Conservation (phyloP, 30 jellyfish, hydroid and myxozoan genomes). For the Turritopsis dohrnii region DNA sequence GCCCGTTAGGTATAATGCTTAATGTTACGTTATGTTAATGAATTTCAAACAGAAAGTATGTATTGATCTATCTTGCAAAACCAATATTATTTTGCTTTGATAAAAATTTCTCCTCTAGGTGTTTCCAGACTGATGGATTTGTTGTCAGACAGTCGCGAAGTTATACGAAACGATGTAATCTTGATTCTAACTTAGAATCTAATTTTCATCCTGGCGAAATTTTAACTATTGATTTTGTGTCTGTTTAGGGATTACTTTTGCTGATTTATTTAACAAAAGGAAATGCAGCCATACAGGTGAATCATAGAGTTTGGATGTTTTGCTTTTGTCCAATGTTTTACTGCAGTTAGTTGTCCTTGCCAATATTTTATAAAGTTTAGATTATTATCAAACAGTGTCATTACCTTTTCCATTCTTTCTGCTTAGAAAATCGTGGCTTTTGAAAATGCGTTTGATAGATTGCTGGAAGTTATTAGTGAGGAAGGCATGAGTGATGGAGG, state of each 20-base stretch:
- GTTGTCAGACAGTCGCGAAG: conserved; percentile 77
- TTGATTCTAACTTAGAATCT: neutral
- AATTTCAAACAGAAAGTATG: no score
- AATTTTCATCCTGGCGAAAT: neutral
- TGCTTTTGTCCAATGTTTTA: neutral
- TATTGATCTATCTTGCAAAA: no score
- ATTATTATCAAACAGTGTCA: neutral
- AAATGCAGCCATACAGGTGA: conserved; percentile 97
- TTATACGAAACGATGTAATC: conserved; percentile 68
- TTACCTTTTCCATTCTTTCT: neutral
- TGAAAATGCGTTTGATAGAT: conserved; percentile 88
- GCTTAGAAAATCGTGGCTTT: conserved; percentile 92
- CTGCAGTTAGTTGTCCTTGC: neutral
- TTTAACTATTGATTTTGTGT: neutral
- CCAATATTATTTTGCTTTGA: no score
- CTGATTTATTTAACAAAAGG: conserved; percentile 74
- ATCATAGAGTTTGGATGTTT: neutral
- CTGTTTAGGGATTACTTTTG: conserved; percentile 62
- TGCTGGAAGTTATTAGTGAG: conserved; percentile 68
- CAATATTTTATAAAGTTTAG: no score
- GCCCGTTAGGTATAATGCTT: conserved; percentile 60
- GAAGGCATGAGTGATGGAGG: conserved; percentile 95
- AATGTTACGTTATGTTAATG: no score
- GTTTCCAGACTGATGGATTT: conserved; percentile 91
- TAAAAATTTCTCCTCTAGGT: conserved; percentile 36